phyloP scores from a whole-genome alignment of 2,797 vertebrate species.

The Octomys mimax region DNA sequence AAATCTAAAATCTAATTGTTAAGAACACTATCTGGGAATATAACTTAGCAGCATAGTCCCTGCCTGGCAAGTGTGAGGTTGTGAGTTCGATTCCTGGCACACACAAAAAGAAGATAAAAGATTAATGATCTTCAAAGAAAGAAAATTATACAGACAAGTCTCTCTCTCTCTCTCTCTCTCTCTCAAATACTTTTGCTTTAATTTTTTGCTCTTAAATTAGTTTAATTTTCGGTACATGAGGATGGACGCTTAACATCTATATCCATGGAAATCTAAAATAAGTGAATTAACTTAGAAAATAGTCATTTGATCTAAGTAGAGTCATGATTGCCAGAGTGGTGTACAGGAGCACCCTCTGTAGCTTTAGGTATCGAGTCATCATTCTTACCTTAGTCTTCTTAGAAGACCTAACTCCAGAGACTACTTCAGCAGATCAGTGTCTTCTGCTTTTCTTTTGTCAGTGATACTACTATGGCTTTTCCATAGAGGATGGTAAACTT shows the following conservation, averaged over 20 bases:
- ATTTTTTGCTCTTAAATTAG: conserved; percentile 16
- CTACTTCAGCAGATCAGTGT: background rate
- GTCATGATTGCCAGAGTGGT: background rate
- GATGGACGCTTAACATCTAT: conserved; percentile 3
- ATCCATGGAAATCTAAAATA: conserved; percentile 58
- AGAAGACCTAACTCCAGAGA: background rate
- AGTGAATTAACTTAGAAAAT: conserved; percentile 39
- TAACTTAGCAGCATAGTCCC: too few species aligned
- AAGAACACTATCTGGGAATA: background rate
- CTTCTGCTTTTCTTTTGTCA: background rate
- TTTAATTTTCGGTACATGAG: conserved; percentile 14
- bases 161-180: background rate
- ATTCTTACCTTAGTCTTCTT: background rate
- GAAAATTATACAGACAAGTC: background rate
- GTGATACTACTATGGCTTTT: background rate
- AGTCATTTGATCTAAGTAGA: conserved; percentile 65
- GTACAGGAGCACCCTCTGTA: background rate
- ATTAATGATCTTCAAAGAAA: conserved; percentile 5
- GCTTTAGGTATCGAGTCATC: background rate
- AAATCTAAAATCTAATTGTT: conserved; percentile 4
- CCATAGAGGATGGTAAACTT: background rate
- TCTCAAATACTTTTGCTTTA: conserved; percentile 14
- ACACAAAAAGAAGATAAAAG: background rate
- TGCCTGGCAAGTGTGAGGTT: too few species aligned
- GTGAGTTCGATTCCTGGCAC: too few species aligned